Evolutionary conservation across 2,113 vertebrate genomes (phyloP), one percentile per base, ranked within the genome.

Genomic region (Epinephelus fuscoguttatus): DNA sequence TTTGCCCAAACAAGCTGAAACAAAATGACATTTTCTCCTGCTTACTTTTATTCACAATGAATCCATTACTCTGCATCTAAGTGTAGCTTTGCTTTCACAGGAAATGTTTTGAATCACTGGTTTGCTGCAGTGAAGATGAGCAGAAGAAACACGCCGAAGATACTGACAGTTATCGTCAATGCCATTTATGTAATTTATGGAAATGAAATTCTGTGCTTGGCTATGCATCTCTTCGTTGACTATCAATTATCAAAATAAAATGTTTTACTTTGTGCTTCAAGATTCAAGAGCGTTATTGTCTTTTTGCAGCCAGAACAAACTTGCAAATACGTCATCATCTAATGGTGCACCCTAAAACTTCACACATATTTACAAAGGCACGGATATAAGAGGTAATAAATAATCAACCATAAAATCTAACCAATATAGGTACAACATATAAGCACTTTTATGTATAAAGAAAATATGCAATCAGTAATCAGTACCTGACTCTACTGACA

Each of bases 61-160:
- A 71, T 6, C 6, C 2, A 47, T 61, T 4, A 12, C 15, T 80
- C 21, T 50, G 0, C 27, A 23, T 68, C 42, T 79, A 67, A 86
- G 10, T 42, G 45, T 33, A 15, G 11, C 57, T 74, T 80, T 67
- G 17, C 50, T 61, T 89, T 78, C 42, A 49, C 87, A 92, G 91
- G 88, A 89, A 72, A 84, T 94, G 90, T 93, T 93, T 71, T 81
- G 82, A 84, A 61, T 37, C 68, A 4, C 40, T n/a, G 60, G 37
- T 12, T 23, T 15, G 27, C 63, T 66, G 25, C 40, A 21, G 6
- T 17, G 78, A 73, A 59, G 69, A 86, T 1, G 56, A 53, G 69
- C 37, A 21, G 80, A 72, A 75, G 57, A 82, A 75, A 50, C 12
- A 25, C 2, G 1, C 23, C 8, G 23, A 62, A 78, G 52, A 69